Base-by-base conservation (phyloP, 2,888 invertebrate genomes). In the Hemithea aestivaria region DNA sequence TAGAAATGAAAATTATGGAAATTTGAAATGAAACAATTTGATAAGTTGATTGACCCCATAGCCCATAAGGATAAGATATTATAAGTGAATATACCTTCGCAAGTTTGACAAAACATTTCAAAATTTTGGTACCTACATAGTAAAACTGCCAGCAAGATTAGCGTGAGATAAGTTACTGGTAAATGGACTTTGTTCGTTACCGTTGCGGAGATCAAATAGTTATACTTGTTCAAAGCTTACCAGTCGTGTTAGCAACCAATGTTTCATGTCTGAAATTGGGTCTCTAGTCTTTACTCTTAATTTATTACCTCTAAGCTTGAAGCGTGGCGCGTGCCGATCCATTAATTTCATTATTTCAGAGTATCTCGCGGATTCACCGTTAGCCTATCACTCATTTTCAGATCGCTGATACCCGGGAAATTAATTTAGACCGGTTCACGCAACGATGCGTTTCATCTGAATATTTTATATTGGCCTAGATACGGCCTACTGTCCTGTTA, bases 401-500 rank as follows among this genome's bases (percentile, higher is more conserved):
- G 50, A 53, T 59, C 49, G 46, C 46, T 45, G 48, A 48, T 56
- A 45, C 45, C 49, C 58, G 52, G 44, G 51, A 49, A 54, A 51
- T 48, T 49, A 32, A 42, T 44, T 48, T 35, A 37, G 33, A 40
- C 43, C 42, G 45, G 42, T 48, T 27, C 35, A 43, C 35, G 34
- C 35, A 33, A 39, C 33, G 33, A 33, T 33, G 37, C 31, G 31
- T 34, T 32, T 24, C 16, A 44, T 42, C 41, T 45, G 35, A 29
- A 40, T 39, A 40, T 40, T 37, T 39, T 37, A 41, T 46, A 33
- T 8, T 24, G 34, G 30, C 34, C 45, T 35, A 36, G 40, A 40
- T 40, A 12, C 5, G 2, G 16, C 5, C 16, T 40, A 12, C 5
- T 16, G 16, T 16, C 16, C 21, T 8, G 28, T n/a, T 25, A 25